phyloP scores from a whole-genome alignment of 2,888 invertebrate species.

The Terebella lapidaria region DNA sequence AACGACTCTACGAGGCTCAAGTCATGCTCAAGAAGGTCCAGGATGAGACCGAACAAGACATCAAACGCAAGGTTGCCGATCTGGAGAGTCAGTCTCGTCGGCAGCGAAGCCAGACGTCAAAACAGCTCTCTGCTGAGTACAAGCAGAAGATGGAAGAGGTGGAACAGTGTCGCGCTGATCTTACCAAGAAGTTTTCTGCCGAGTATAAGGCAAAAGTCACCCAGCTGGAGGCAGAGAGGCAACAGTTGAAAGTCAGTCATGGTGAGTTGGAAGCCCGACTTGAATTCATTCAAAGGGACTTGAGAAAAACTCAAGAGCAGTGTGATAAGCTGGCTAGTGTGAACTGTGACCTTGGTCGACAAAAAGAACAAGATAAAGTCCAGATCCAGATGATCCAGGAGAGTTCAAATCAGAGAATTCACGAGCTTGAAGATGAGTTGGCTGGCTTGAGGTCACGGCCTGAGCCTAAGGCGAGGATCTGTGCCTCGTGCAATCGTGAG shows the following conservation, averaged over 20 bases:
- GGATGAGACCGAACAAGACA: constrained; percentile 2
- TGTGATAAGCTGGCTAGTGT: neutral
- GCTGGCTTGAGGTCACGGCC: neutral
- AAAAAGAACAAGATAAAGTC: constrained; percentile 11
- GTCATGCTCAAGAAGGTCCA: constrained; percentile 2
- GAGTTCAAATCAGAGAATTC: neutral
- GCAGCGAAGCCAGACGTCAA: constrained; percentile 7
- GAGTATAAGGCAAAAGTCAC: constrained; percentile 7
- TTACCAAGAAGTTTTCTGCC: neutral
- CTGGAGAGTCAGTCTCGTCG: constrained; percentile 11
- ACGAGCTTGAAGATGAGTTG: constrained; percentile 6
- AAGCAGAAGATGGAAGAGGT: constrained; percentile 7
- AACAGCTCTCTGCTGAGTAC: constrained; percentile 11
- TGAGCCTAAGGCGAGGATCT: neutral
- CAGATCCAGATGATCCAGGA: constrained; percentile 5
- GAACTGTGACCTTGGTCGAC: constrained; percentile 1
- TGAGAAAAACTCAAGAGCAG: constrained; percentile 4
- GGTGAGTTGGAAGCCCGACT: constrained; percentile 3
- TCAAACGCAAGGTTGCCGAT: constrained; percentile 8
- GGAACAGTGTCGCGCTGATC: constrained; percentile 2
- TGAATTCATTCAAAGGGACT: neutral
- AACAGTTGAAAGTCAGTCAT: constrained; percentile 2
- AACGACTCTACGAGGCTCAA: constrained; percentile 5
- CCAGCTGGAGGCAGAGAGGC: constrained; percentile 6
- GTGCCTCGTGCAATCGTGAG: neutral